Evolutionary conservation across 92 coral and sea anemone species (phyloP).

Genomic region (Palythoa grandiflora): DNA sequence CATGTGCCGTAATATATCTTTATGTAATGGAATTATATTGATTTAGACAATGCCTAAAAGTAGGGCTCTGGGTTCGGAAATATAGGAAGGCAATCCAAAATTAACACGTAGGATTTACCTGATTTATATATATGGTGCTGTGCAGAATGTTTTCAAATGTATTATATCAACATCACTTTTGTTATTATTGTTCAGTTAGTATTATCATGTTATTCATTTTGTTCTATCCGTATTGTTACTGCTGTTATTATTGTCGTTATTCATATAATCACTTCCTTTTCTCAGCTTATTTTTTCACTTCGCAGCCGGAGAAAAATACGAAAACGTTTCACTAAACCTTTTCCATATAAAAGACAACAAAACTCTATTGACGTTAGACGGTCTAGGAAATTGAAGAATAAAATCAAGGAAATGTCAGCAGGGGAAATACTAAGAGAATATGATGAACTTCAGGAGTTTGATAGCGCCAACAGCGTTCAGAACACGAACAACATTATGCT

Average conservation of each 20-base stretch:
- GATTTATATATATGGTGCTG: too few relatives aligned
- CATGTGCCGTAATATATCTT: too few relatives aligned
- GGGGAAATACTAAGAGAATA: constrained; percentile 40
- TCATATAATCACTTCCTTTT: neutral
- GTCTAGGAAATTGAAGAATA: neutral
- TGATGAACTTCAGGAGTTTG: constrained; percentile 41
- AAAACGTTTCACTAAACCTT: neutral
- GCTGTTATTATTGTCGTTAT: neutral
- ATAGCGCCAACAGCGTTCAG: too few relatives aligned
- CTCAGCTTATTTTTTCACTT: neutral
- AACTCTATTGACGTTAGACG: neutral
- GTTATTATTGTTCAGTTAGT: too few relatives aligned
- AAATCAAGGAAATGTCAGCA: constrained; percentile 17
- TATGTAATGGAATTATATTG: too few relatives aligned
- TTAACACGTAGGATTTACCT: too few relatives aligned
- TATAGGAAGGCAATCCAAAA: too few relatives aligned
- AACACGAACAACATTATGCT: constrained; percentile 32
- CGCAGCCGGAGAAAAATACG: neutral
- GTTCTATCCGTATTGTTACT: neutral
- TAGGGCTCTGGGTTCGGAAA: too few relatives aligned
- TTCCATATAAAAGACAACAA: constrained; percentile 1
- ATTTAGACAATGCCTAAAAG: too few relatives aligned
- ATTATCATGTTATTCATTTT: too few relatives aligned
- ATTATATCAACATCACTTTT: too few relatives aligned
- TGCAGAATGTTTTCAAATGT: too few relatives aligned